Base-by-base conservation (phyloP, 2,113 vertebrate genomes). In the Tinamus guttatus region DNA sequence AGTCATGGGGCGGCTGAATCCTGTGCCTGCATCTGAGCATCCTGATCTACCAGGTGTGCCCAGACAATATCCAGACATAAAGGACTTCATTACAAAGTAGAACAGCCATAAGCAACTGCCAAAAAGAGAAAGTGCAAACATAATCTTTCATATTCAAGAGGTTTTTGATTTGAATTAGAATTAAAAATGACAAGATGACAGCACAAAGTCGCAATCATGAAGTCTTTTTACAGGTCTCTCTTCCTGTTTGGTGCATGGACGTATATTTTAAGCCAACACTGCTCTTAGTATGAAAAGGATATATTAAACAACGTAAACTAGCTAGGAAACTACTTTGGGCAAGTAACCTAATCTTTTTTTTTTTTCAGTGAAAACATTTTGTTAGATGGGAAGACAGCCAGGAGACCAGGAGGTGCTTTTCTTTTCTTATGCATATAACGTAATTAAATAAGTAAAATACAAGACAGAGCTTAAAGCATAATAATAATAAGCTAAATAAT, bases 361-460 rank as follows among this genome's bases (percentile, higher is more conserved):
- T 24, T 87, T 93, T 90, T 64, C 56, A 34, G 60, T 28, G 93
- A 88, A 90, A 81, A 47, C 81, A 58, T 90, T 97, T 84, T 88
- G 41, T 81, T 92, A 79, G 94, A 95, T 93, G 83, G 83, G 92
- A 95, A 92, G 65, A 64, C 47, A 95, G 92, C 86, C 88, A 96
- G 87, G 86, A 86, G 77, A 71, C 83, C 90, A 90, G 60, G 51
- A 92, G 80, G 77, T 15, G 58, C 63, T 94, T 90, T 47, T 77
- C 62, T 90, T 95, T 94, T 76, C 82, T 88, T 92, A 81, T 43
- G 60, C 62, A 85, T 90, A 64, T 88, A 86, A 86, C 76, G 94
- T 96, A 95, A 95, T 95, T 94, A 97, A 96, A 86, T 96, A 95
- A 92, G 77, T 93, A 94, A 95, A 92, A 96, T 93, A 93, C 1